Evolutionary conservation across 2,797 vertebrate genomes (phyloP).

Genomic region (Sphenodon punctatus): DNA sequence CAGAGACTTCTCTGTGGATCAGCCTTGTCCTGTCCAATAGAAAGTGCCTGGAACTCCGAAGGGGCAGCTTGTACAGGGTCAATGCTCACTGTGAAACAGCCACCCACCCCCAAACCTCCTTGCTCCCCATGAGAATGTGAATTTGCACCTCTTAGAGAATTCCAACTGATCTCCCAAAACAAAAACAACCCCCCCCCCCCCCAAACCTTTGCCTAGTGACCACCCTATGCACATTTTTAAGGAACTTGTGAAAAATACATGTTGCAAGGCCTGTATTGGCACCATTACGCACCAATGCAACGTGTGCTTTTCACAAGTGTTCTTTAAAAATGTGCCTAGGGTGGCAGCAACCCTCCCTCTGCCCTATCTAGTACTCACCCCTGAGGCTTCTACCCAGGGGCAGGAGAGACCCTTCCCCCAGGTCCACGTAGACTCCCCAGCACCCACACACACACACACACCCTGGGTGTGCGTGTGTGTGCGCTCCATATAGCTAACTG

Average conservation of each 20-base stretch:
- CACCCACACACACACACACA: background rate
- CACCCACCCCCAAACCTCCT: too few relatives aligned
- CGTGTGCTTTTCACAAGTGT: background rate
- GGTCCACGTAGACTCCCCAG: background rate
- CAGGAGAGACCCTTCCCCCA: too few relatives aligned
- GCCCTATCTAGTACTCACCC: background rate
- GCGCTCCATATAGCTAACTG: constrained; percentile 34
- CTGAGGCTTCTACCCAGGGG: background rate
- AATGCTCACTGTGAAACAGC: background rate
- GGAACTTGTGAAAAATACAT: too few relatives aligned
- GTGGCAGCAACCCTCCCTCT: background rate
- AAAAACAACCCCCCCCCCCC: too few relatives aligned
- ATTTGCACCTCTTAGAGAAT: too few relatives aligned
- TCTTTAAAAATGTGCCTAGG: too few relatives aligned
- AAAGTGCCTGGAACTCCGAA: background rate
- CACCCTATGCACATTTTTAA: too few relatives aligned
- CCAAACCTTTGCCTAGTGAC: too few relatives aligned
- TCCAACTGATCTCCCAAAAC: too few relatives aligned
- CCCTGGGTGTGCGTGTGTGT: background rate
- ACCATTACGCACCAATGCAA: background rate
- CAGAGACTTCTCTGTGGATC: background rate
- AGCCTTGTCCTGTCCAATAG: too few relatives aligned
- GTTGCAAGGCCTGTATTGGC: too few relatives aligned
- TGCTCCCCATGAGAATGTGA: background rate
- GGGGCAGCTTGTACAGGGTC: background rate